phyloP scores from a whole-genome alignment of 2,113 vertebrate genomes.

The Notechis scutatus region DNA sequence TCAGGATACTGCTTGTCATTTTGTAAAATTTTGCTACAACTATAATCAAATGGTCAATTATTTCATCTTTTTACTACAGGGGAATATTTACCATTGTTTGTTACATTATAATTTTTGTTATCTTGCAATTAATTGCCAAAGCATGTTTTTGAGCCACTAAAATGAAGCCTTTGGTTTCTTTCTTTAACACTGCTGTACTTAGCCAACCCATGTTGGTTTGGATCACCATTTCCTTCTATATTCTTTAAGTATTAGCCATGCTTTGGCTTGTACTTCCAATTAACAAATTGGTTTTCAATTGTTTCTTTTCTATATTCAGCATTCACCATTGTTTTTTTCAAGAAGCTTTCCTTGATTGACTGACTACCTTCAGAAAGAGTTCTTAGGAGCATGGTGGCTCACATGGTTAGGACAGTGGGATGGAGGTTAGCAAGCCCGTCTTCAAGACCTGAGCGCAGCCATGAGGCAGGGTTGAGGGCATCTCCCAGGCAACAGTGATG shows the following conservation, averaged over 20 bases:
- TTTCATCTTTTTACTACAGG: neutral
- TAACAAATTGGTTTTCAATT: neutral
- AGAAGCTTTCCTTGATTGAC: neutral
- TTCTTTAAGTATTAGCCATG: neutral
- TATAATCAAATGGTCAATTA: neutral
- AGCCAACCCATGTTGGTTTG: neutral
- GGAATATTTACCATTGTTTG: neutral
- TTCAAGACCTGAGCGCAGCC: neutral
- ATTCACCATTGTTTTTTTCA: neutral
- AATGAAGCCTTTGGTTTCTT: neutral
- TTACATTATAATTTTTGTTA: neutral
- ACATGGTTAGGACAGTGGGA: neutral
- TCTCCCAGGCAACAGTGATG: too few relatives aligned
- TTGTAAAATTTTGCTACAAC: neutral
- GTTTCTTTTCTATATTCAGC: neutral
- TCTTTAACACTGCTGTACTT: neutral
- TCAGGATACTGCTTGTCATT: neutral
- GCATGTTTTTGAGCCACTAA: neutral
- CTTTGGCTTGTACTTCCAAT: neutral
- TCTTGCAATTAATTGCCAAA: neutral
- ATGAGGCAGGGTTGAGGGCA: neutral
- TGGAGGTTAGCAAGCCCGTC: neutral
- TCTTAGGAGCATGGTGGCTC: neutral
- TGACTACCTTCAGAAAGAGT: neutral
- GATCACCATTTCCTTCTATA: neutral